Base-by-base conservation (phyloP, 2,113 vertebrate genomes). In the Macroglossus sobrinus region DNA sequence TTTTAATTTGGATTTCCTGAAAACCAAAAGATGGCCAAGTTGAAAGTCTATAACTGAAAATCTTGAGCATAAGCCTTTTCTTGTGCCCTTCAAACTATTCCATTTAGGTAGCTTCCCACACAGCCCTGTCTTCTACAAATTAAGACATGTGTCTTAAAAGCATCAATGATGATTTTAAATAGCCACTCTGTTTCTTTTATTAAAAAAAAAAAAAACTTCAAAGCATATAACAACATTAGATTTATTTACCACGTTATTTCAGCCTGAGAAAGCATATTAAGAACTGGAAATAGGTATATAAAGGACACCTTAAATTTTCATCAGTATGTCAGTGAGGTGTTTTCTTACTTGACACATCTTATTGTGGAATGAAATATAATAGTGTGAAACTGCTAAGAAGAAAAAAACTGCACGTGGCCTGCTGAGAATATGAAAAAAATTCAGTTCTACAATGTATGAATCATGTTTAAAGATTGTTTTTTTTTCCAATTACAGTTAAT, bases 241-340 rank as follows among this genome's bases (percentile, higher is more conserved):
- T 89, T 89, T 93, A 91, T 92, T 97, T 93, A 40, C 47, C 38
- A 53, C 82, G 35, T 81, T 96, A 92, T 96, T 97, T 97, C 71
- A 92, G 71, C 61, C 16, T 82, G 3, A 3, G 30, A 87, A 95
- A 84, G 6, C 14, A 82, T 85, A 95, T 93, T 94, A 97, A 93
- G 75, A 80, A 64, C 66, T 81, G 69, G 43, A 95, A 96, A 95
- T 94, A 88, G 55, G 75, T 72, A 92, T 66, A 85, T 93, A 97
- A 97, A 78, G 92, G 93, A 92, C 87, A 89, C 0, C 15, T 78
- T 97, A 97, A 92, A 96, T 97, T 98, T 97, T 96, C 71, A 96
- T 93, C 85, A 89, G 47, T 71, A 88, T 94, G 61, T 75, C 61
- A 75, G 47, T 90, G 66, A 91, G 84, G 55, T 93, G 61, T 96